phyloP scores from a whole-genome alignment of 2,888 invertebrate species.

The Dorcus parallelipipedus region DNA sequence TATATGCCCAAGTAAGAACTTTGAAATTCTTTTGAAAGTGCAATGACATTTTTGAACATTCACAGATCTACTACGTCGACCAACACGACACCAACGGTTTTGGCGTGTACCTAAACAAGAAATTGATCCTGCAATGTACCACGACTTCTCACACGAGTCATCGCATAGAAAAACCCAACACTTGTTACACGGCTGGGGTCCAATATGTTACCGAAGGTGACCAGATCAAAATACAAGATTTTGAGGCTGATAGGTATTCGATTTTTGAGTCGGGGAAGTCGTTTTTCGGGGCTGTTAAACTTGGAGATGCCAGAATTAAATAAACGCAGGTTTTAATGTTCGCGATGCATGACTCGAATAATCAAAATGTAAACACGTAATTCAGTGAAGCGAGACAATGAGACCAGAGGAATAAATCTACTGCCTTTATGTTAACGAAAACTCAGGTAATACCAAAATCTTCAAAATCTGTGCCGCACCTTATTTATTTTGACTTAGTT shows the following conservation, averaged over 20 bases:
- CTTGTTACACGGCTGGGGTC: constrained; percentile 71
- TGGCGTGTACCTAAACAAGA: constrained; percentile 64
- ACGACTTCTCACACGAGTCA: constrained; percentile 59
- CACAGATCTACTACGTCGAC: constrained; percentile 75
- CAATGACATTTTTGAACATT: constrained; percentile 20
- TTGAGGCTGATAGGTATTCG: constrained; percentile 64
- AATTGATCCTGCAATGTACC: constrained; percentile 70
- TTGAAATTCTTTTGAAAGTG: background rate
- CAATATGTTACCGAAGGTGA: constrained; percentile 64
- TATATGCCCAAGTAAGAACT: constrained; percentile 66
- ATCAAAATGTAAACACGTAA: background rate
- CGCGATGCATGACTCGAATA: background rate
- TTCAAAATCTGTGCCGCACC: no score
- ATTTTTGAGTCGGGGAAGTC: constrained; percentile 73
- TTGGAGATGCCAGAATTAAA: constrained; percentile 54
- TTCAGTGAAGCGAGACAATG: background rate
- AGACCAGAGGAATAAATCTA: no score
- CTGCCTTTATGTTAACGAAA: no score
- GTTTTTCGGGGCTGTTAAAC: constrained; percentile 77
- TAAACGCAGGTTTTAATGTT: constrained; percentile 8
- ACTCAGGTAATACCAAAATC: no score
- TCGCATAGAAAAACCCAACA: constrained; percentile 61
- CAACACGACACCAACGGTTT: constrained; percentile 74
- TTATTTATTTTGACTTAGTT: no score
- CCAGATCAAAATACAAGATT: constrained; percentile 65